Evolutionary conservation across 1,140 invertebrate genomes (phyloP), one percentile per base, ranked within the genome.

Genomic region (Penaeus vannamei): DNA sequence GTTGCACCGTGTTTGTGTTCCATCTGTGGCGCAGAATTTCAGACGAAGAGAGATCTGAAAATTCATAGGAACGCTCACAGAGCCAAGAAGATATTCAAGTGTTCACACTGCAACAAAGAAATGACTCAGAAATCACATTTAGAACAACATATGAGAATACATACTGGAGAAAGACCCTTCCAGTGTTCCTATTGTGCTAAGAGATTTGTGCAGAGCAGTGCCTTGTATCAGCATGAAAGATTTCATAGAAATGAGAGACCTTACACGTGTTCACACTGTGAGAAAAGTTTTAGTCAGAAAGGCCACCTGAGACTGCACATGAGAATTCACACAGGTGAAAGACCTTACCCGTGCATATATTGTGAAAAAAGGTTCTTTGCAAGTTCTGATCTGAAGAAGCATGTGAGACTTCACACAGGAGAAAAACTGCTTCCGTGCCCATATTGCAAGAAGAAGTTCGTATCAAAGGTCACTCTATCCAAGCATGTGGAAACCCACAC

Each of bases 241-340:
- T n/a, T 76, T 26, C 72, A 76, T 29, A 76, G 17, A 29, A 36
- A 36, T 17, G 72, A 76, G 29, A 26, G 72, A 76, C 72, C 72
- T 14, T 76, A 32, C 42, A 29, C 72, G 0, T 76, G 72, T 29
- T 29, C 29, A 76, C 12, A 32, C n/a, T 76, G 72, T 22, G 72
- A 36, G 29, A 29, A 36, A 76, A 36, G 17, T 0, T 76, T 32
- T 36, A 76, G 72, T n/a, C 72, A 76, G 72, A 76, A 76, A 36
- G 20, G 42, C 17, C 29, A 76, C 26, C 72, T 76, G 29, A 36
- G n/a, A 20, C 29, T 76, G 7, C 72, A 76, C 14, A 29, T 76
- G 72, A 26, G 72, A 76, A 76, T 76, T 76, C 72, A 76, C n/a
- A 76, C 72, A 20, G 72, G 72, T 12, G 72, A 76, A 76, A 76